These are phyloP conservation scores for Dugesia japonica DNA, from an alignment of 2,888 invertebrate genomes.

Conservation along the genomic window DNA sequence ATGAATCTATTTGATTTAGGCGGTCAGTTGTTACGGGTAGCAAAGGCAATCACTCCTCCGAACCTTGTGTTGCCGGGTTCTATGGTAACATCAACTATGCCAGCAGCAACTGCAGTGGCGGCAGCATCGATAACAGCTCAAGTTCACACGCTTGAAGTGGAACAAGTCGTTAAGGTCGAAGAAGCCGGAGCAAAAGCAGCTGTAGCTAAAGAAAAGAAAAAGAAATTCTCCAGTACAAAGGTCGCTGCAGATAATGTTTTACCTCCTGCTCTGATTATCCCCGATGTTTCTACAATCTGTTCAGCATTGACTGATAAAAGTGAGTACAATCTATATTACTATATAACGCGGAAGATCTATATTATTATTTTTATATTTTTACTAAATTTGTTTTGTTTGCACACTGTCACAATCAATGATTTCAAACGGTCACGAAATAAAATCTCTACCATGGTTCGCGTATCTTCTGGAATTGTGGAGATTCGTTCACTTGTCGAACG, in stretches of 20 bases:
- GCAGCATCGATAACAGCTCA: slow-evolving; percentile 77
- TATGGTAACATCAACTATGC: slow-evolving; percentile 57
- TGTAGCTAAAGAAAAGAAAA: not conserved
- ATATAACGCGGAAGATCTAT: no score
- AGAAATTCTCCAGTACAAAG: not conserved
- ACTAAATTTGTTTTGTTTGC: no score
- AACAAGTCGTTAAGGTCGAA: slow-evolving; percentile 26
- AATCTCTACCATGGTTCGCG: no score
- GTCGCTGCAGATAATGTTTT: not conserved
- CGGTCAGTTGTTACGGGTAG: slow-evolving; percentile 78
- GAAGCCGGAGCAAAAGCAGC: not conserved
- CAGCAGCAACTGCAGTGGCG: slow-evolving; percentile 83
- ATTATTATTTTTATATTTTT: no score
- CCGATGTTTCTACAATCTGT: not conserved
- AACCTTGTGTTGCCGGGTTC: slow-evolving; percentile 54
- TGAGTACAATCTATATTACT: no score
- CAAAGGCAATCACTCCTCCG: slow-evolving; percentile 82
- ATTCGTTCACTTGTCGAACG: no score
- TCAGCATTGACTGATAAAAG: not conserved
- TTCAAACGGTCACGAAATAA: no score
- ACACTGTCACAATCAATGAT: no score
- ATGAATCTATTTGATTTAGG: slow-evolving; percentile 99
- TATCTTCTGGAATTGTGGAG: no score
- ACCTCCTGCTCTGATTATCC: not conserved
- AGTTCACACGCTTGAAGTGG: slow-evolving; percentile 87